Evolutionary conservation across 2,888 invertebrate species (phyloP), one percentile per base, ranked within the genome.

Genomic region (Polydrusus cervinus): DNA sequence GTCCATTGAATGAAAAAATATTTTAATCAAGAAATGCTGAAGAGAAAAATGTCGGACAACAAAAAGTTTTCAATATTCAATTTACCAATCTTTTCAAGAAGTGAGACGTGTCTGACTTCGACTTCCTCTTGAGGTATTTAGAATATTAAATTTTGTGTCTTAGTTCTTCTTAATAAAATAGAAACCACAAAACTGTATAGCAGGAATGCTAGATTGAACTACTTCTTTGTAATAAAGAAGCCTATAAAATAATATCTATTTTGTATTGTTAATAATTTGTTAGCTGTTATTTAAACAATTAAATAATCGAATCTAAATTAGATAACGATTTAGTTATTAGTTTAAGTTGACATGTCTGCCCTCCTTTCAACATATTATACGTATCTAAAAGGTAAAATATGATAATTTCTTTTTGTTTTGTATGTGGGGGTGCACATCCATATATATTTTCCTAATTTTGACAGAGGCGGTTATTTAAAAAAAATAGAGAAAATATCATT

Each of bases 1-100:
- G 57, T 1, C 34, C 25, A 38, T 38, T 57, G 57, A 16, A 57
- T 16, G 0, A 14, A 57, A 57, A 57, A 57, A 57, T 57, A 57
- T 57, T 57, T 57, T 57, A 57, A 57, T 57, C 38, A 34, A 38
- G 18, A n/a, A 55, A 25, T 20, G 10, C 9, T 53, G 20, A 53
- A 13, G 11, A 25, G 51, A 53, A 30, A 55, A 30, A 16, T 57
- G 1, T 34, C 38, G 20, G 25, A 57, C 9, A 34, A 38, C 5
- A 57, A 38, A 38, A 57, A 57, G 10, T 30, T 53, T 51, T 57
- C 57, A 38, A 57, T 57, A 57, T 57, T 57, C 57, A 57, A 57
- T 57, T 57, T 57, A 57, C 34, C 14, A 38, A 16, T 25, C 57
- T 57, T 57, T 57, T 57, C 34, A 57, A 57, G 20, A 16, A 14